Evolutionary conservation across 2,888 invertebrate genomes (phyloP).

Genomic region (Ormyrus thymus): DNA sequence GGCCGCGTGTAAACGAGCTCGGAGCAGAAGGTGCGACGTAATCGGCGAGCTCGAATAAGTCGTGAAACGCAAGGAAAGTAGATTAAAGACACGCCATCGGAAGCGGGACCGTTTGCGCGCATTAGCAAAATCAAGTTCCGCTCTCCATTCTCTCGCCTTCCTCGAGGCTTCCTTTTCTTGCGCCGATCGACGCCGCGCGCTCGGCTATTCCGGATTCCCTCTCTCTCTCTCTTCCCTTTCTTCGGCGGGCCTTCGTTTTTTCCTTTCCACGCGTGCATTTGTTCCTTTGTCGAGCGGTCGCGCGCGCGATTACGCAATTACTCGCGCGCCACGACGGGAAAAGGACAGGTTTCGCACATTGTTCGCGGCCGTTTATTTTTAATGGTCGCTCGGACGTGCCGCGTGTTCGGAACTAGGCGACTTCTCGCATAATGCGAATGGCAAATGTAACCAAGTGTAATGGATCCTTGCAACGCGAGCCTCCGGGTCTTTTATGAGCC

Average conservation of each 20-base stretch:
- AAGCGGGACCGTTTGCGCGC: constrained; percentile 13
- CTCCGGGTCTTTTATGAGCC: not conserved
- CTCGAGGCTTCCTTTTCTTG: no score
- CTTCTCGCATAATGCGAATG: constrained; percentile 30
- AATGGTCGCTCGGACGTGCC: constrained; percentile 31
- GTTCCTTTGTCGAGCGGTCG: constrained; percentile 22
- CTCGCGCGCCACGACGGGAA: not conserved
- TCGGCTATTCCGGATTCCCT: not conserved
- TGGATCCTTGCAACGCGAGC: constrained; percentile 39
- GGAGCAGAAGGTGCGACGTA: constrained; percentile 28
- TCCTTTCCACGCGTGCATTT: not conserved
- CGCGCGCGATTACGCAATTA: constrained; percentile 41
- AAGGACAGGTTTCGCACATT: no score
- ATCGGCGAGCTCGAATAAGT: constrained; percentile 21
- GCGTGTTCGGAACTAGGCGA: not conserved
- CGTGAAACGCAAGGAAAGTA: constrained; percentile 36
- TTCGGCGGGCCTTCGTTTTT: not conserved
- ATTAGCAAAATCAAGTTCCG: constrained; percentile 50
- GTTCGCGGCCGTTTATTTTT: constrained; percentile 18
- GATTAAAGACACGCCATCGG: constrained; percentile 45
- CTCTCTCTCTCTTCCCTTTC: not conserved
- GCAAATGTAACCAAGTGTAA: constrained; percentile 14
- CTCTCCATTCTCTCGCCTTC: not conserved
- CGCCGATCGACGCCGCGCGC: no score
- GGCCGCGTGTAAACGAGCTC: not conserved